Evolutionary conservation across 2,797 vertebrate species (phyloP).

Genomic region (Gallinago stenura): DNA sequence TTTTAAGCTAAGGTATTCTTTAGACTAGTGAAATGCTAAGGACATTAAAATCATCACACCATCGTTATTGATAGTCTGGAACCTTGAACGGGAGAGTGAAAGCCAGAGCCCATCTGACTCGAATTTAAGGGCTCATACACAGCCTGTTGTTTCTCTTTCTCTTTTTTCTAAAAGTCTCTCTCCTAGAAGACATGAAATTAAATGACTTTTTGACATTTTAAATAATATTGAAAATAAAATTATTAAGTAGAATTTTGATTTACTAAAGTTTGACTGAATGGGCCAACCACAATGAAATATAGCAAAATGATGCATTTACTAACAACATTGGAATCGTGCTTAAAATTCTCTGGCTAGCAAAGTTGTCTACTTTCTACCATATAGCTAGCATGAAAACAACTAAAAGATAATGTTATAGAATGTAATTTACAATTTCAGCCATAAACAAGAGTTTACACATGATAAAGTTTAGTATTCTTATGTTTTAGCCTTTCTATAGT

Average conservation of each 20-base stretch:
- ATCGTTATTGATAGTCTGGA: neutral
- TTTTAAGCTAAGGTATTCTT: neutral
- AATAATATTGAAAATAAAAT: neutral
- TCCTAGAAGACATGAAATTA: neutral
- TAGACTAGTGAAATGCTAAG: neutral
- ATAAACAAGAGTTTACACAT: neutral
- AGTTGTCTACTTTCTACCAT: conserved; percentile 10
- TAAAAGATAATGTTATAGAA: neutral
- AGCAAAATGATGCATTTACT: neutral
- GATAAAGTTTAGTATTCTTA: neutral
- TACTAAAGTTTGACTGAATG: neutral
- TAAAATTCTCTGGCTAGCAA: neutral
- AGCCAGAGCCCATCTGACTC: neutral
- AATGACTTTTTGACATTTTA: neutral
- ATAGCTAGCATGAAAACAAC: neutral
- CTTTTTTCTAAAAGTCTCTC: neutral
- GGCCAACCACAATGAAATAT: neutral
- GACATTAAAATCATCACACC: neutral
- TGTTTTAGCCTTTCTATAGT: neutral
- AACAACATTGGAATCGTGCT: neutral
- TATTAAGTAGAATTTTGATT: neutral
- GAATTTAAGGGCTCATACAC: neutral
- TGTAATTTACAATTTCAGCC: neutral
- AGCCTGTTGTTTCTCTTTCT: neutral
- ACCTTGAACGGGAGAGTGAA: neutral